Conservation (phyloP, 2,888 invertebrate genomes). For the Drosophila antonietae region DNA sequence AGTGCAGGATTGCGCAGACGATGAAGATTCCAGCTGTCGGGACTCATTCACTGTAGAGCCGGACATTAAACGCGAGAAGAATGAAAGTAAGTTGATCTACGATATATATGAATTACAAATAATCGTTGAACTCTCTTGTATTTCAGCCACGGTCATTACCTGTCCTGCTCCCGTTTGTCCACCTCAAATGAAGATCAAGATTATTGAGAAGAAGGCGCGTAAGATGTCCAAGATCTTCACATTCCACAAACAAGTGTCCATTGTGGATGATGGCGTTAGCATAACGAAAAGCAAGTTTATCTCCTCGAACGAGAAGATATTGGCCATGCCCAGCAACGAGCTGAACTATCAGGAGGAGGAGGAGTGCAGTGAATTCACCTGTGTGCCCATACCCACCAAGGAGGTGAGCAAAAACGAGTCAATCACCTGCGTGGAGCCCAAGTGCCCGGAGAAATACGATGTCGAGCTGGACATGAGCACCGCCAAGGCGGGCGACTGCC, state of each 20-base stretch:
- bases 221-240: conserved; percentile 85
- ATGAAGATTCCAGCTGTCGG: conserved; percentile 89
- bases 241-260: conserved; percentile 77
- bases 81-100: conserved; percentile 70
- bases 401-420: conserved; percentile 72
- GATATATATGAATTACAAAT: neutral
- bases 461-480: conserved; percentile 85
- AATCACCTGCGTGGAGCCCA: conserved; percentile 74
- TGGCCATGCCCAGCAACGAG: conserved; percentile 72
- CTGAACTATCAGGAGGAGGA: conserved; percentile 69
- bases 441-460: conserved; percentile 88
- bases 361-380: conserved; percentile 83
- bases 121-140: neutral
- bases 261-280: conserved; percentile 76
- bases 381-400: conserved; percentile 78
- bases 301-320: conserved; percentile 70
- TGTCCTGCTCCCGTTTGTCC: conserved; percentile 86
- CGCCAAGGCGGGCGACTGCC: conserved; percentile 84
- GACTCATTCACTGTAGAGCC: conserved; percentile 69
- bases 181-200: conserved; percentile 85
- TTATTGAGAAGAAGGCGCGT: conserved; percentile 82
- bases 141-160: conserved; percentile 68
- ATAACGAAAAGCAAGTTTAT: conserved; percentile 78
- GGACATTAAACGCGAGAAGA: conserved; percentile 70
- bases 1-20: conserved; percentile 92